Conservation (phyloP, 2,797 vertebrate species). For the Periophthalmus magnuspinnatus region DNA sequence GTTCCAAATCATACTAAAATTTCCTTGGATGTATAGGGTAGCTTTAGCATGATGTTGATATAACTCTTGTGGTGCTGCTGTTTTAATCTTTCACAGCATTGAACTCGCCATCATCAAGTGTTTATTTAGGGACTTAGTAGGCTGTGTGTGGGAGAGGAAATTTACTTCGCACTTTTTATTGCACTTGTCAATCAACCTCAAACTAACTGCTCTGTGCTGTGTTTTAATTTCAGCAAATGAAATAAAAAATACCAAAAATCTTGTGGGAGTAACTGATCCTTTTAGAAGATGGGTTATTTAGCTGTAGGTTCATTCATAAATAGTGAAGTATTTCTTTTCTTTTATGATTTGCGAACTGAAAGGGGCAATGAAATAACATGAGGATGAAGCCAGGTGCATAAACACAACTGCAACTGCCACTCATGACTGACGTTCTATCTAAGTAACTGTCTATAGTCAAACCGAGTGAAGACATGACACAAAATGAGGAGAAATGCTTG, state of each 20-base stretch:
- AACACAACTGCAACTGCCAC: not conserved
- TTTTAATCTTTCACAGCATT: not conserved
- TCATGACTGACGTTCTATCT: not conserved
- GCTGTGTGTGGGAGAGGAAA: slow-evolving; percentile 12
- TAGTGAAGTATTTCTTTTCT: not conserved
- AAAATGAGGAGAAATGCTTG: not conserved
- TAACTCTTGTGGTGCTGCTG: not conserved
- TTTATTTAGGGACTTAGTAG: slow-evolving; percentile 11
- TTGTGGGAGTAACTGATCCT: slow-evolving; percentile 12
- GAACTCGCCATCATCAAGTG: slow-evolving; percentile 11
- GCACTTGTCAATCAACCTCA: slow-evolving; percentile 10
- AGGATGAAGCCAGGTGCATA: not conserved
- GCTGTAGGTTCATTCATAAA: not conserved
- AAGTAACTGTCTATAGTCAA: not conserved
- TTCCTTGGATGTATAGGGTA: too few relatives aligned
- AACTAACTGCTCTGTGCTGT: not conserved
- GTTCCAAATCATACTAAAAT: too few relatives aligned
- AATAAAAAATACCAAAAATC: slow-evolving; percentile 13
- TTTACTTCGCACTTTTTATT: slow-evolving; percentile 11
- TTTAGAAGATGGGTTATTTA: not conserved
- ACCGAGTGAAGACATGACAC: not conserved
- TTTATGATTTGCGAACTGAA: not conserved
- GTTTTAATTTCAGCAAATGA: not conserved
- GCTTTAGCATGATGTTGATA: slow-evolving; percentile 6
- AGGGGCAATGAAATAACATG: not conserved